Evolutionary conservation across 2,888 invertebrate species (phyloP), one percentile per base, ranked within the genome.

Genomic region (Tipula lateralis): DNA sequence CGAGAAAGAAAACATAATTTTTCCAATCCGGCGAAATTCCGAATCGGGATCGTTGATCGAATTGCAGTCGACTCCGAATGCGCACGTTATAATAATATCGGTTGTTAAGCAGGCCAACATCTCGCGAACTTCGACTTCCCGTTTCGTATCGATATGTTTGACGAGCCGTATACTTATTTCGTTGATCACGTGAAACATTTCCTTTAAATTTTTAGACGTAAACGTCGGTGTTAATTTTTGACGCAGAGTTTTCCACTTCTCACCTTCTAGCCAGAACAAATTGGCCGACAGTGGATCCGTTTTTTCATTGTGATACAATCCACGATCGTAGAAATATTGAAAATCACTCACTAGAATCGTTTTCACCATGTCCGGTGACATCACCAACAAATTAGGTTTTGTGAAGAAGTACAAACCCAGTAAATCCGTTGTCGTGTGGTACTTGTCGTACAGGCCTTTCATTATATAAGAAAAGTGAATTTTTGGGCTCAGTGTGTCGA

Each of bases 31-130:
- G 5, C 87, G 86, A 85, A 89, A 89, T 80, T 87, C 87, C 5
- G 88, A 86, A 83, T 88, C 85, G 1, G 88, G 87, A 84, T 89
- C 86, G 29, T 87, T 86, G 80, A 89, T 87, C 36, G 88, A 87
- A 86, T 89, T 88, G 83, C 88, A 87, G 30, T 89, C 88, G 2
- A 90, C 86, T 0, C 90, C 90, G 86, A 90, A 90, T 2, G 88
- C 89, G 86, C 89, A 88, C 0, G 87, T 87, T n/a, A 89, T 86
- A 16, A 86, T 85, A 6, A 87, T 86, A 84, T 87, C 87, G 1
- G 86, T 86, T 6, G 86, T 86, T 50, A 85, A 87, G 24, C 86
- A 32, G 0, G 85, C 84, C 36, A 86, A 81, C 36, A 86, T 82
- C 24, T 86, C 86, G 83, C 85, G 85, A 24, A 86, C 84, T 50